Conservation (phyloP, 2,888 invertebrate genomes). For the Agriopis leucophaearia region DNA sequence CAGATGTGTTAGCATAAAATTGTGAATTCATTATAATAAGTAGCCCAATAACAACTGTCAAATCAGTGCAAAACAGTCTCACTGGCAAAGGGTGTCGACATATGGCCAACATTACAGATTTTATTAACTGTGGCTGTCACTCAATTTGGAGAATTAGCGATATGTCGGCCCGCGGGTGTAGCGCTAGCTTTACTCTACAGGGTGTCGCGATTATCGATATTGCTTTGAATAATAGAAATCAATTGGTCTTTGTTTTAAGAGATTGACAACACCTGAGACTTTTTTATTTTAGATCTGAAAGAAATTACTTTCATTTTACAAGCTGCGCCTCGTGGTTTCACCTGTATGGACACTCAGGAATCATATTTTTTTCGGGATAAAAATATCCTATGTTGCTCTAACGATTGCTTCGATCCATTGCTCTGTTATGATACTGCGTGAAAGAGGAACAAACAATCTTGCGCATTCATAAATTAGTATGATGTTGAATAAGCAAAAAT, state of each 20-base stretch:
- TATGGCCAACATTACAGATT: constrained; percentile 79
- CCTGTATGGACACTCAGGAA: too few species aligned
- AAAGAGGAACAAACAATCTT: too few species aligned
- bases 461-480: too few species aligned
- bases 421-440: too few species aligned
- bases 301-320: too few species aligned
- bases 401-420: too few species aligned
- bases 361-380: too few species aligned
- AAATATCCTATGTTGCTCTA: too few species aligned
- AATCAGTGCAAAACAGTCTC: constrained; percentile 36
- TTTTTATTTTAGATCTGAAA: too few species aligned
- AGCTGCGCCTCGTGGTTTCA: too few species aligned
- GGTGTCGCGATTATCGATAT: constrained; percentile 41
- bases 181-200: constrained; percentile 65
- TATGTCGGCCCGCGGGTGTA: constrained; percentile 55
- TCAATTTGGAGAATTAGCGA: constrained; percentile 80
- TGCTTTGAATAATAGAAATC: background rate
- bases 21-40: constrained; percentile 9
- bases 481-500: too few species aligned
- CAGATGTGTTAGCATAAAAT: constrained; percentile 9
- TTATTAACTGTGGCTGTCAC: constrained; percentile 83
- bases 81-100: constrained; percentile 70
- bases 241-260: background rate
- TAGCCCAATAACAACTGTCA: constrained; percentile 27
- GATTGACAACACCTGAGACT: background rate